These are phyloP conservation scores for Reticulitermes lucifugus DNA, from an alignment of 2,888 invertebrate species.

Conservation along the genomic window DNA sequence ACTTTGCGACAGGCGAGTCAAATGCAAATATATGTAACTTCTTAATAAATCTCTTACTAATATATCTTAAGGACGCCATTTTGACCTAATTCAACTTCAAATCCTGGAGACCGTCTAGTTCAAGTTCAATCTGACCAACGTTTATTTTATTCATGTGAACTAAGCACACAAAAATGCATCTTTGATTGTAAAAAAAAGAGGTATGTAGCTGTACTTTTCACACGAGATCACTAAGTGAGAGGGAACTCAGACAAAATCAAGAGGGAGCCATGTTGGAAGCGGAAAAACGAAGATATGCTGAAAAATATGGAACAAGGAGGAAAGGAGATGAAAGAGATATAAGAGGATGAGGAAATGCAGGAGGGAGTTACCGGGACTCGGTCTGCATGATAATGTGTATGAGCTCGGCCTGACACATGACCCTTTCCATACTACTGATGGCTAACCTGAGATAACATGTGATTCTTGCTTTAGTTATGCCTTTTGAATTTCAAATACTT, in stretches of 20 bases:
- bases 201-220: not conserved
- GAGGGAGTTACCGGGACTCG: not conserved
- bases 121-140: too few species aligned
- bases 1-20: too few species aligned
- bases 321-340: not conserved
- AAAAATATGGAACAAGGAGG: not conserved
- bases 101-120: too few species aligned
- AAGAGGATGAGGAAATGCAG: not conserved
- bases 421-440: not conserved
- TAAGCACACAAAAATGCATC: not conserved
- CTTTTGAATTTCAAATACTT: constrained; percentile 11
- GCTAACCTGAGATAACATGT: constrained; percentile 15
- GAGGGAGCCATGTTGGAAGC: not conserved
- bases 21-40: too few species aligned
- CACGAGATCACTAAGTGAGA: not conserved
- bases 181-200: not conserved
- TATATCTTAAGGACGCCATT: too few species aligned
- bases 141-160: not conserved
- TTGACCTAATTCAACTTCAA: too few species aligned
- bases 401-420: constrained; percentile 1
- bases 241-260: not conserved
- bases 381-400: constrained; percentile 21
- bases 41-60: too few species aligned
- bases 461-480: constrained; percentile 1
- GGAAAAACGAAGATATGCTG: not conserved